Evolutionary conservation across 2,888 invertebrate genomes (phyloP).

Genomic region (Diploptera punctata): DNA sequence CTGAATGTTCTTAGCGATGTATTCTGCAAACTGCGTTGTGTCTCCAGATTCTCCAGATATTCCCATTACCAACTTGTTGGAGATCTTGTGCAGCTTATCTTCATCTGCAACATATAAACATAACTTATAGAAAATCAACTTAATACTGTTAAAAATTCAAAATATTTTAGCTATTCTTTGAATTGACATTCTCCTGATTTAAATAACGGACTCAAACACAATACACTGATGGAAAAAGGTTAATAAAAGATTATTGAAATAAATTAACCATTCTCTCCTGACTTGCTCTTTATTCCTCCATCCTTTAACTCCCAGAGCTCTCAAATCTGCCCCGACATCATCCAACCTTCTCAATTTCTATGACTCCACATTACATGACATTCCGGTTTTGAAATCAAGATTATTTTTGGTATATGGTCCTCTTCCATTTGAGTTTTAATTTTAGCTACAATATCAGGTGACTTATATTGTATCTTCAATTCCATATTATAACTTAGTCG

Average conservation of each 20-base stretch:
- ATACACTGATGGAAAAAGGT: constrained; percentile 52
- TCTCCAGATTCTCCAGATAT: constrained; percentile 97
- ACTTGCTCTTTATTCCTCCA: too few species aligned
- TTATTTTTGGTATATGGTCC: too few species aligned
- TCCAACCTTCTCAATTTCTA: too few species aligned
- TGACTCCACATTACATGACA: too few species aligned
- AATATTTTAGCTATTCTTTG: neutral
- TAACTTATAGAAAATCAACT: neutral
- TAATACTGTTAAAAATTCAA: neutral
- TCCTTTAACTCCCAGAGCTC: too few species aligned
- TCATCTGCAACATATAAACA: constrained; percentile 71
- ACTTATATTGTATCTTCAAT: too few species aligned
- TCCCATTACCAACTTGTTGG: constrained; percentile 89
- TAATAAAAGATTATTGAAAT: constrained; percentile 1
- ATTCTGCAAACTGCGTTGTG: constrained; percentile 96
- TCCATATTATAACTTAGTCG: too few species aligned
- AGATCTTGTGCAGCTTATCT: constrained; percentile 91
- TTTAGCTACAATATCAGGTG: too few species aligned
- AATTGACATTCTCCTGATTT: neutral
- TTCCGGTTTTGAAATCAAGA: too few species aligned
- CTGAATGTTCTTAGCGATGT: constrained; percentile 96
- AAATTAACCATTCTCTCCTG: too few species aligned
- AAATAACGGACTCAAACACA: constrained; percentile 41
- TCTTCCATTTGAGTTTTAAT: too few species aligned
- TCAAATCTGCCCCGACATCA: too few species aligned